Conservation (phyloP, 2,888 invertebrate species). For the Schizaphis graminum region DNA sequence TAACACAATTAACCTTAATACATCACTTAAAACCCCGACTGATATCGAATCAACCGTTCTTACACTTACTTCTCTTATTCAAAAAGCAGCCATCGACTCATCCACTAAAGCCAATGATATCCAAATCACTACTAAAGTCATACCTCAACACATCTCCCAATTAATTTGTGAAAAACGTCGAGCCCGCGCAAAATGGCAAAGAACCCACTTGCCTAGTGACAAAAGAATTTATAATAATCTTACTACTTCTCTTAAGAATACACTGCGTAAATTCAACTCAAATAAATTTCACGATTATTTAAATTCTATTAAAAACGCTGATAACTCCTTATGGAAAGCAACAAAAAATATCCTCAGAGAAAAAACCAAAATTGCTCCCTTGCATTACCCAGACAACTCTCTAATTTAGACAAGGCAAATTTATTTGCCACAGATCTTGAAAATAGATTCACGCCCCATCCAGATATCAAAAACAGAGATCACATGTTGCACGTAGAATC, state of each 20-base stretch:
- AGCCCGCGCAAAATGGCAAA: too few relatives aligned
- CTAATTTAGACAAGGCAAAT: background rate
- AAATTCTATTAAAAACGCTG: background rate
- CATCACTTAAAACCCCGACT: background rate
- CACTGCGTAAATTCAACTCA: background rate
- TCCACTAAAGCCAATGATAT: background rate
- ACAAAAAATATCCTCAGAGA: background rate
- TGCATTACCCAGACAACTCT: background rate
- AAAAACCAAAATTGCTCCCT: background rate
- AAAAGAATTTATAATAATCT: background rate
- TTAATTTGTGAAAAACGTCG: too few relatives aligned
- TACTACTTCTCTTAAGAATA: background rate
- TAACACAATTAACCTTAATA: background rate
- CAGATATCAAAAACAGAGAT: background rate
- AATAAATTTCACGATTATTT: background rate
- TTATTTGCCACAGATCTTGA: background rate
- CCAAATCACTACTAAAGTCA: too few relatives aligned
- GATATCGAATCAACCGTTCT: background rate
- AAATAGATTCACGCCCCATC: background rate
- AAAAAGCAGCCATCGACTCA: conserved; percentile 3
- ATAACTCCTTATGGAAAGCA: background rate
- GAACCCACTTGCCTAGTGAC: background rate
- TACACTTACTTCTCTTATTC: background rate
- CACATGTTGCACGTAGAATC: background rate
- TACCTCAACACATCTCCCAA: too few relatives aligned